Evolutionary conservation across 53 echinoderm and acorn worm species (phyloP).

Genomic region (Crossaster papposus): DNA sequence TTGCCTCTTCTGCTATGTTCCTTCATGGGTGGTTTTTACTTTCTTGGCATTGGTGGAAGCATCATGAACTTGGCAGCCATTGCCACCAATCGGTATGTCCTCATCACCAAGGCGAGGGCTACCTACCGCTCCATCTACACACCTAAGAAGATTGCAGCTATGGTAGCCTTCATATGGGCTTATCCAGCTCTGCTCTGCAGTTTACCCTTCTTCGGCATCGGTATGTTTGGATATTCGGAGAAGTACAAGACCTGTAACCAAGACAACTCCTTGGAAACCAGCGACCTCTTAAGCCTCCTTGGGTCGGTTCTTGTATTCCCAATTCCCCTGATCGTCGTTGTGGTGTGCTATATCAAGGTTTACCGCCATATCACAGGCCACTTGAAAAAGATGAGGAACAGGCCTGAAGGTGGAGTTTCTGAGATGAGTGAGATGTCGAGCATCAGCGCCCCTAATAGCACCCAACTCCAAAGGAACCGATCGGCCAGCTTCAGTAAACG

Average conservation of each 20-base stretch:
- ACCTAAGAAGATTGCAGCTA: conserved; percentile 55
- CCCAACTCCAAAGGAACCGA: conserved; percentile 20
- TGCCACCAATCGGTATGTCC: conserved; percentile 69
- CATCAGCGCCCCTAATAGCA: conserved; percentile 18
- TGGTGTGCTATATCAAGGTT: conserved; percentile 65
- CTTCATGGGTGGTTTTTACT: conserved; percentile 32
- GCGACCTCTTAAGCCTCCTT: conserved; percentile 55
- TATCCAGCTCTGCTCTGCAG: conserved; percentile 32
- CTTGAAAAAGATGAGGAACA: conserved; percentile 19
- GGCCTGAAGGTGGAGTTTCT: neutral
- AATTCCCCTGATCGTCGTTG: conserved; percentile 53
- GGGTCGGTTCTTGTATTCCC: conserved; percentile 56
- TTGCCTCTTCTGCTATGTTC: conserved; percentile 54
- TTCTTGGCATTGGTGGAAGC: conserved; percentile 60
- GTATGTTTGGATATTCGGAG: conserved; percentile 64
- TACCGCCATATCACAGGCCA: conserved; percentile 68
- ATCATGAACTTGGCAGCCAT: conserved; percentile 67
- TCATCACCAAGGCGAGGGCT: conserved; percentile 62
- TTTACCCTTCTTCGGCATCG: conserved; percentile 48
- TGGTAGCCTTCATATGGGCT: conserved; percentile 62
- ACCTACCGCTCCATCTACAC: conserved; percentile 65
- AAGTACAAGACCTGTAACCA: conserved; percentile 73
- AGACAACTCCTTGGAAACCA: conserved; percentile 57
- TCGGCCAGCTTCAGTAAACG: conserved; percentile 30
- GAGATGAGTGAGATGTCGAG: conserved; percentile 25